phyloP scores from a whole-genome alignment of 2,113 vertebrate species.

The Ameiurus melas region DNA sequence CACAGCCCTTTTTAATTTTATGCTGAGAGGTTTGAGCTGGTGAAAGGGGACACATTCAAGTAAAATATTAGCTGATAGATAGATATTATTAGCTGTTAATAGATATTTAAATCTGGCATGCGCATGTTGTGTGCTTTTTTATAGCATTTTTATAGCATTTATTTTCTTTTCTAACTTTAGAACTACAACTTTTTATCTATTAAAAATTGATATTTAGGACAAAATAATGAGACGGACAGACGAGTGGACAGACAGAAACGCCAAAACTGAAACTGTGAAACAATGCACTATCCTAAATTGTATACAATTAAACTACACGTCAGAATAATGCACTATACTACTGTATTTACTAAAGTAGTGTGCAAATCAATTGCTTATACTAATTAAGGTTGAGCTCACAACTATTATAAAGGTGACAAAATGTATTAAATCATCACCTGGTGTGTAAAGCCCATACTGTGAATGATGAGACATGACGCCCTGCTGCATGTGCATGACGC shows the following conservation, averaged over 20 bases:
- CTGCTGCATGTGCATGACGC: conserved; percentile 58
- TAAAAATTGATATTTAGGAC: neutral
- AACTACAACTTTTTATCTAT: neutral
- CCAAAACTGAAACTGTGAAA: no score
- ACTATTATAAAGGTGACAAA: neutral
- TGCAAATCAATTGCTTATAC: no score
- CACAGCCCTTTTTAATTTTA: no score
- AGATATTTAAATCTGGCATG: no score
- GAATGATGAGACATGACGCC: conserved; percentile 56
- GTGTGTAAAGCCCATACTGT: conserved; percentile 68
- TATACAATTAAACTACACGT: no score
- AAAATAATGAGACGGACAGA: neutral
- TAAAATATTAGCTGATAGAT: no score
- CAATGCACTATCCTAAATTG: no score
- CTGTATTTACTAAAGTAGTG: no score
- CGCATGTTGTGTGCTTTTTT: no score
- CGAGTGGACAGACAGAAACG: neutral
- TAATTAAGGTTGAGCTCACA: neutral
- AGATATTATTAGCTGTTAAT: no score
- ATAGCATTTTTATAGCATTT: neutral
- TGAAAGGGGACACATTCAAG: neutral
- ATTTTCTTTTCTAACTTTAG: neutral
- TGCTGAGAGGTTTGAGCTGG: neutral
- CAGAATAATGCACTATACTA: no score
- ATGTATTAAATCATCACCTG: conserved; percentile 62